Evolutionary conservation across 2,113 vertebrate species (phyloP).

Genomic region (Pituophis catenifer): DNA sequence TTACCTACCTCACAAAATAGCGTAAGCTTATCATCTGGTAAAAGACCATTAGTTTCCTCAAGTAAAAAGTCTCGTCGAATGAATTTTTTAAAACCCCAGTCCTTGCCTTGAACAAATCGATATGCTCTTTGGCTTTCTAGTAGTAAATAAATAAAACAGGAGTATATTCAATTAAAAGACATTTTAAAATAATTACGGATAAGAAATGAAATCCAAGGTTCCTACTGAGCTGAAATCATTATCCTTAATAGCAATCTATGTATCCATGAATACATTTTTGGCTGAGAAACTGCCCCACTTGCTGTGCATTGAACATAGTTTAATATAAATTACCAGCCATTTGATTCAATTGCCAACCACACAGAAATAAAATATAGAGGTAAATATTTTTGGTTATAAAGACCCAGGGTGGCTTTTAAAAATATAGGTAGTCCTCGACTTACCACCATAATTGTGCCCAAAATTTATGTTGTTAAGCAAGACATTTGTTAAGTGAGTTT

Average conservation of each 20-base stretch:
- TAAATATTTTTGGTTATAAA: neutral
- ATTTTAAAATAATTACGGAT: slow-evolving; percentile 3
- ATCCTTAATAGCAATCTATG: neutral
- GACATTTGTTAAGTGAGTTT: neutral
- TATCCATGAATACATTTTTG: neutral
- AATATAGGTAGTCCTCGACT: neutral
- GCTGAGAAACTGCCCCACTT: neutral
- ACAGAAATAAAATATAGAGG: neutral
- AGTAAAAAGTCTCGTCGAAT: slow-evolving; percentile 98
- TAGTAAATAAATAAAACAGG: slow-evolving; percentile 42
- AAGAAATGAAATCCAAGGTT: neutral
- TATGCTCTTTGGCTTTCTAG: slow-evolving; percentile 99
- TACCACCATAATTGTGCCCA: neutral
- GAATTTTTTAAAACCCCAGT: slow-evolving; percentile 99
- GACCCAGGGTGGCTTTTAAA: neutral
- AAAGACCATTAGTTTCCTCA: slow-evolving; percentile 95
- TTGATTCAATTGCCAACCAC: neutral
- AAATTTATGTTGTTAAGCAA: neutral
- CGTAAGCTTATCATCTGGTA: slow-evolving; percentile 97
- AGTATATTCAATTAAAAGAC: slow-evolving; percentile 19
- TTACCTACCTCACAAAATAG: slow-evolving; percentile 93
- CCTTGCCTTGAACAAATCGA: slow-evolving; percentile 98
- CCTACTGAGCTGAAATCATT: neutral
- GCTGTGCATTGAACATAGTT: neutral
- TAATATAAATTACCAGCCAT: neutral